A percentile compares a stretch with the other conserved stretches of the same genome.
phyloP scores from a whole-genome alignment of 2,113 vertebrate genomes.

The Colaptes auratus region DNA sequence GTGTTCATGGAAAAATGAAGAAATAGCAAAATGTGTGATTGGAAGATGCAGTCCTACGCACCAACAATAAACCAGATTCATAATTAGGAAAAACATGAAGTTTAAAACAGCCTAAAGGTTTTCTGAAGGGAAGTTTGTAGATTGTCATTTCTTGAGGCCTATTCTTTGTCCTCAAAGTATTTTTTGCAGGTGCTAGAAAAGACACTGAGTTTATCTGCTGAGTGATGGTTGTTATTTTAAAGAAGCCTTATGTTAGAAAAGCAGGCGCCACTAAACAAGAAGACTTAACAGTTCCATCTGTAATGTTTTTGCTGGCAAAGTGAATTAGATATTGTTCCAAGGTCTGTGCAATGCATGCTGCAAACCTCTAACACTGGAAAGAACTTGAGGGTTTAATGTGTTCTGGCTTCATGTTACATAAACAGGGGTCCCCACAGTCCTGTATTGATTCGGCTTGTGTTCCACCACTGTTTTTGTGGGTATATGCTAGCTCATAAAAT shows the following conservation, averaged over 20 bases:
- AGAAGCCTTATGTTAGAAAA: constrained; percentile 48
- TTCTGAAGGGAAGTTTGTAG: not conserved
- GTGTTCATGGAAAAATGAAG: not conserved
- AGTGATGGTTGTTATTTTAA: constrained; percentile 51
- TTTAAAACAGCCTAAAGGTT: not conserved
- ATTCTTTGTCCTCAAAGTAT: constrained; percentile 18
- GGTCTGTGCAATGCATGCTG: constrained; percentile 53
- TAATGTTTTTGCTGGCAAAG: constrained; percentile 68
- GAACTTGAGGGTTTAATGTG: constrained; percentile 67
- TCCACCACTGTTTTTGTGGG: constrained; percentile 69
- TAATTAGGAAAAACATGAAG: not conserved
- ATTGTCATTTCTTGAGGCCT: not conserved
- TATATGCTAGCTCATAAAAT: constrained; percentile 69
- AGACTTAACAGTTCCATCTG: constrained; percentile 55
- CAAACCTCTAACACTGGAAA: constrained; percentile 69
- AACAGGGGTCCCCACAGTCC: constrained; percentile 66
- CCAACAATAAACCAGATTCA: not conserved
- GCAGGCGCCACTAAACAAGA: constrained; percentile 63
- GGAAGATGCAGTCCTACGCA: not conserved
- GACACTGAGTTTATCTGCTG: constrained; percentile 28
- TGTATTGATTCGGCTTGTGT: constrained; percentile 68
- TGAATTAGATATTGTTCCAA: constrained; percentile 50
- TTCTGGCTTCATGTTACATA: constrained; percentile 72
- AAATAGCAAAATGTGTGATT: not conserved
- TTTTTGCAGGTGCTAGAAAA: constrained; percentile 61